These are phyloP conservation scores for Ctenopoma kingsleyae DNA, from an alignment of 2,797 vertebrate genomes.

Conservation along the genomic window DNA sequence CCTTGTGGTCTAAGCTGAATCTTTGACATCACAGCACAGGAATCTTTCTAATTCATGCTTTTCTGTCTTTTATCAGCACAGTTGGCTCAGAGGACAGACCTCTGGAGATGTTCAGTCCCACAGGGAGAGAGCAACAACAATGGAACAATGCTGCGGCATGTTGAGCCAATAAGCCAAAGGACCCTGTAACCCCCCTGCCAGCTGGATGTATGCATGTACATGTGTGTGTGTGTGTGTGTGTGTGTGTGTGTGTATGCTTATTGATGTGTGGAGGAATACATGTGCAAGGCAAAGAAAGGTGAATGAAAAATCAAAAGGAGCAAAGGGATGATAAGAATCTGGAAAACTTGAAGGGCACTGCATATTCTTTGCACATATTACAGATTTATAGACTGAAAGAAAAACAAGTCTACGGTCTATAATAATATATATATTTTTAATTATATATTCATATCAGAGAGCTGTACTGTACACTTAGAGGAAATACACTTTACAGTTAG, in stretches of 20 bases:
- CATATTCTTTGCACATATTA: slow-evolving; percentile 20
- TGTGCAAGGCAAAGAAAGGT: slow-evolving; percentile 12
- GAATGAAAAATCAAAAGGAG: slow-evolving; percentile 19
- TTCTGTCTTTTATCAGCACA: slow-evolving; percentile 44
- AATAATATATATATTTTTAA: too few relatives aligned
- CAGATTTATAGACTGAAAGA: slow-evolving; percentile 5
- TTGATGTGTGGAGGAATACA: slow-evolving; percentile 8
- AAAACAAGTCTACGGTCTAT: slow-evolving; percentile 9
- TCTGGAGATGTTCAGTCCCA: slow-evolving; percentile 37
- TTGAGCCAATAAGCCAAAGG: slow-evolving; percentile 42
- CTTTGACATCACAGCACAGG: slow-evolving; percentile 9
- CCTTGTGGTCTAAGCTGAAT: slow-evolving; percentile 41
- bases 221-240: slow-evolving; percentile 8
- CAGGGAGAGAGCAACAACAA: slow-evolving; percentile 43
- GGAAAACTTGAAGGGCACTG: slow-evolving; percentile 6
- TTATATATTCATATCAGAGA: not conserved
- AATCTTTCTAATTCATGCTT: slow-evolving; percentile 27
- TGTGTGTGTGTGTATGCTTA: slow-evolving; percentile 5
- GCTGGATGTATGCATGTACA: slow-evolving; percentile 14
- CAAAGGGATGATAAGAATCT: slow-evolving; percentile 10
- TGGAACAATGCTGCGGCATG: slow-evolving; percentile 42
- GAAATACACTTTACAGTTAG: not conserved
- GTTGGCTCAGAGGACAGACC: slow-evolving; percentile 37
- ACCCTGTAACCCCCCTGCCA: slow-evolving; percentile 22
- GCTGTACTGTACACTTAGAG: slow-evolving; percentile 1